phyloP scores from a whole-genome alignment of 2,888 invertebrate genomes.

The Drosophila dives region DNA sequence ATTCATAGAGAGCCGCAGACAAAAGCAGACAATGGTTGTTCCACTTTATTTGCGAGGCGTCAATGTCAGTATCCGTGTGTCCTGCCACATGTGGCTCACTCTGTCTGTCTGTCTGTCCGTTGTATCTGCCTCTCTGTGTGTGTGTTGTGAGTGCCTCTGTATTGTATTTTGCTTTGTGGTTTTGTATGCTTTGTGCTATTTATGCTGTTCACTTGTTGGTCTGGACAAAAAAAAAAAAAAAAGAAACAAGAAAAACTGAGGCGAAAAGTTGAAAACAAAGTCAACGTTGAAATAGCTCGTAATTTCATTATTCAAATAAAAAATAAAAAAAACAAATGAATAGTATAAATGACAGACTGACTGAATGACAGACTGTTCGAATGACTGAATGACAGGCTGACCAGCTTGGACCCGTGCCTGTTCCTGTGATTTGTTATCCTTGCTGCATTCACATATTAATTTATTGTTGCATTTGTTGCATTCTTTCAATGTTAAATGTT shows the following conservation, averaged over 20 bases:
- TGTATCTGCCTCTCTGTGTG: background rate
- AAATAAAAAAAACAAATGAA: constrained; percentile 26
- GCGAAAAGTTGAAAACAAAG: constrained; percentile 33
- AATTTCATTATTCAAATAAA: constrained; percentile 73
- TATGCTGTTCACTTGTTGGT: constrained; percentile 56
- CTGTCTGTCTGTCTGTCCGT: constrained; percentile 1
- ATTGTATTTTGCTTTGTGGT: constrained; percentile 39
- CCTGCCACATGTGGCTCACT: constrained; percentile 16
- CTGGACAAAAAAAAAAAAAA: constrained; percentile 7
- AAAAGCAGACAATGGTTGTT: constrained; percentile 58
- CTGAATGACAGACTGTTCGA: constrained; percentile 12
- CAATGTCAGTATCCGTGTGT: constrained; percentile 23
- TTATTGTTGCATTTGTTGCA: constrained; percentile 29
- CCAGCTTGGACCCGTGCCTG: constrained; percentile 21
- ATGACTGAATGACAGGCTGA: constrained; percentile 35
- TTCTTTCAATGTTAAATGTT: constrained; percentile 17
- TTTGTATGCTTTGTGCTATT: constrained; percentile 57
- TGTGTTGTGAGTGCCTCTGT: constrained; percentile 12
- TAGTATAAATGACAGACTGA: constrained; percentile 31
- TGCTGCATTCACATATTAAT: constrained; percentile 26
- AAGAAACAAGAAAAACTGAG: constrained; percentile 9
- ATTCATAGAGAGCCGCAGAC: constrained; percentile 16
- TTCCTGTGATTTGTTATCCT: constrained; percentile 18
- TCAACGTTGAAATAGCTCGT: constrained; percentile 52
- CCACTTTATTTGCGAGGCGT: constrained; percentile 43